These are phyloP conservation scores for Rhea pennata DNA, from an alignment of 2,113 vertebrate species.

Conservation along the genomic window DNA sequence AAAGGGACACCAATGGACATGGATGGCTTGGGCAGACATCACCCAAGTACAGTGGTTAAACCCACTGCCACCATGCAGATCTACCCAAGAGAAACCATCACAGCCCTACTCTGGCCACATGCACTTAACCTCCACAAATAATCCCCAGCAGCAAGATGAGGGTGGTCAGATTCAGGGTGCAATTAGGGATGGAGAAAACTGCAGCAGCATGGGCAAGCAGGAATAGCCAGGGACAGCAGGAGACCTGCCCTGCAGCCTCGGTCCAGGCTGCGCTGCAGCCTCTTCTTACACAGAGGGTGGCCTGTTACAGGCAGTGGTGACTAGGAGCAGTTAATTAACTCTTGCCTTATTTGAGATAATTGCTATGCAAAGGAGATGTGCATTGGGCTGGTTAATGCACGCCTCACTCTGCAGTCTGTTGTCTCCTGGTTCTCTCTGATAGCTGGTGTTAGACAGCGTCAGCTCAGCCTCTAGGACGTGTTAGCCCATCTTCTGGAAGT, in stretches of 20 bases:
- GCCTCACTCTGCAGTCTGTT: fast-evolving
- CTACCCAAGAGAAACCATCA: not conserved
- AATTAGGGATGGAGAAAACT: too few relatives aligned
- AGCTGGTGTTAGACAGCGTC: not conserved
- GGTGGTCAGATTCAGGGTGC: too few relatives aligned
- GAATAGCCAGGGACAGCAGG: too few relatives aligned
- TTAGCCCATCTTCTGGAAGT: not conserved
- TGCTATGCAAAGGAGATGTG: not conserved
- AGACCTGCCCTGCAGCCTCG: not conserved
- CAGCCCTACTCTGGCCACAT: not conserved
- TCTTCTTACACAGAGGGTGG: not conserved
- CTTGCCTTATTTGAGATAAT: not conserved
- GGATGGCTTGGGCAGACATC: too few relatives aligned
- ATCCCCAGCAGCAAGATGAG: too few relatives aligned
- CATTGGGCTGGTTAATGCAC: fast-evolving
- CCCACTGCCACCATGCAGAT: too few relatives aligned
- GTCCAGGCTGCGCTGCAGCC: not conserved
- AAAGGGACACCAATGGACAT: too few relatives aligned
- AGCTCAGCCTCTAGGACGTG: not conserved
- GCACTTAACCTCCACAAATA: not conserved
- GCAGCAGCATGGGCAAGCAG: too few relatives aligned
- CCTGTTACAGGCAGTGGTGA: not conserved
- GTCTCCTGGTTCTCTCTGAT: not conserved
- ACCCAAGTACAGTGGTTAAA: not conserved
- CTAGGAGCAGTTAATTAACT: not conserved